These are phyloP conservation scores for Hydrophis major DNA, from an alignment of 2,797 vertebrate species.

Conservation along the genomic window DNA sequence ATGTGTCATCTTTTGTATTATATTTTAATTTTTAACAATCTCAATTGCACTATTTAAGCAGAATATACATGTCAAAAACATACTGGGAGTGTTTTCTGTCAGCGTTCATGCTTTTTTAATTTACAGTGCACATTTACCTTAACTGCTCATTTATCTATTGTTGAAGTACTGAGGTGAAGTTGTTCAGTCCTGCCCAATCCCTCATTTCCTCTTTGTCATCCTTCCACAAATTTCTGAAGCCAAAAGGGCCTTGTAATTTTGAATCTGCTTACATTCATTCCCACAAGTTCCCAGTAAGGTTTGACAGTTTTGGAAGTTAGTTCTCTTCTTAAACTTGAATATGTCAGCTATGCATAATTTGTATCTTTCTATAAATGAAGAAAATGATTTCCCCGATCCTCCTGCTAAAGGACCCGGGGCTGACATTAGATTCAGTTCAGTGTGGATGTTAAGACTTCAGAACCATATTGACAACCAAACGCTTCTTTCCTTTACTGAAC, in stretches of 20 bases:
- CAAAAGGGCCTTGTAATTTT: neutral
- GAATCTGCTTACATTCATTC: neutral
- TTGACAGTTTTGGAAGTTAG: neutral
- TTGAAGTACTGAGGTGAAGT: neutral
- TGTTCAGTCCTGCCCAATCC: neutral
- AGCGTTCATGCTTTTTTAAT: neutral
- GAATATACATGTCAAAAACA: neutral
- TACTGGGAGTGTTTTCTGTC: neutral
- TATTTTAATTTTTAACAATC: neutral
- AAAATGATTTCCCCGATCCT: neutral
- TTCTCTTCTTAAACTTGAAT: neutral
- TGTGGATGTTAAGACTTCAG: slow-evolving; percentile 6
- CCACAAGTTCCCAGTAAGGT: neutral
- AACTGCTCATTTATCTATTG: neutral
- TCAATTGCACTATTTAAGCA: neutral
- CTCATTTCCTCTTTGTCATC: neutral
- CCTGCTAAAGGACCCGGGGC: neutral
- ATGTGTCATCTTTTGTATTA: neutral
- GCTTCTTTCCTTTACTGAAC: neutral
- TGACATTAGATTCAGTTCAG: neutral
- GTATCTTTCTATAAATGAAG: neutral
- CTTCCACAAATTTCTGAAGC: neutral
- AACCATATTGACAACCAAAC: neutral
- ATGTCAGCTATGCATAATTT: neutral
- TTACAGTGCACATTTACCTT: neutral